Percentiles rank a stretch among this genome's conserved stretches.
These are phyloP conservation scores for Salvelinus fontinalis DNA, from an alignment of 2,113 vertebrate species.

Conservation along the genomic window DNA sequence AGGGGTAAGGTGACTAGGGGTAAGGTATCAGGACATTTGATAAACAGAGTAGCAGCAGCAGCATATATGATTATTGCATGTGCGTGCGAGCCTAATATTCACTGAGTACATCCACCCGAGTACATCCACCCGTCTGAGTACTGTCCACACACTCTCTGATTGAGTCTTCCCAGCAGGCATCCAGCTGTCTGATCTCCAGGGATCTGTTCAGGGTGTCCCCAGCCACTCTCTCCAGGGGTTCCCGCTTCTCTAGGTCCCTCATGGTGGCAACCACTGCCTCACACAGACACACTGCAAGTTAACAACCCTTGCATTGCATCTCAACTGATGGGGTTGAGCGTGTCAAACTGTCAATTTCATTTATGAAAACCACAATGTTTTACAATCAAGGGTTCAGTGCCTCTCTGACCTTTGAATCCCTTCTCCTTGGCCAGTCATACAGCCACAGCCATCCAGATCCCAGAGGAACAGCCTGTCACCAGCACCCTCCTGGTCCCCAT, in stretches of 20 bases:
- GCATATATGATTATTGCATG: neutral
- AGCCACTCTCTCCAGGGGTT: slow-evolving; percentile 63
- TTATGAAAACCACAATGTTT: neutral
- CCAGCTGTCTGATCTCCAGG: slow-evolving; percentile 74
- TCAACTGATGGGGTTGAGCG: neutral
- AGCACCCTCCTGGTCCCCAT: slow-evolving; percentile 72
- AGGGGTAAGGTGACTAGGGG: too few species aligned
- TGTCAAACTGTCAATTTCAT: neutral
- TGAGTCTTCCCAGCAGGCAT: slow-evolving; percentile 72
- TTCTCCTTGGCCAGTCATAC: slow-evolving; percentile 75
- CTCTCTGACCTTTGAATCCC: slow-evolving; percentile 76
- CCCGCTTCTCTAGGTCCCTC: slow-evolving; percentile 67
- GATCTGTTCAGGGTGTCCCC: slow-evolving; percentile 64
- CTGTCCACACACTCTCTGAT: slow-evolving; percentile 75
- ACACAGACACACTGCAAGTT: slow-evolving; percentile 9
- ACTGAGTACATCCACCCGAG: slow-evolving; percentile 66
- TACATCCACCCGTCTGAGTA: slow-evolving; percentile 58
- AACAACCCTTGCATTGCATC: neutral
- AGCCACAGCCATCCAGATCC: slow-evolving; percentile 80
- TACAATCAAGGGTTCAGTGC: neutral
- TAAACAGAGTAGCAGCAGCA: too few species aligned
- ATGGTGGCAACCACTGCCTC: slow-evolving; percentile 75
- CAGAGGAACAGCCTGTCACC: slow-evolving; percentile 83
- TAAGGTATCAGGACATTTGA: too few species aligned
- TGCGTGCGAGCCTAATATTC: slow-evolving; percentile 1